Evolutionary conservation across 2,113 vertebrate genomes (phyloP), one percentile per base, ranked within the genome.

Genomic region (Pyxicephalus adspersus): DNA sequence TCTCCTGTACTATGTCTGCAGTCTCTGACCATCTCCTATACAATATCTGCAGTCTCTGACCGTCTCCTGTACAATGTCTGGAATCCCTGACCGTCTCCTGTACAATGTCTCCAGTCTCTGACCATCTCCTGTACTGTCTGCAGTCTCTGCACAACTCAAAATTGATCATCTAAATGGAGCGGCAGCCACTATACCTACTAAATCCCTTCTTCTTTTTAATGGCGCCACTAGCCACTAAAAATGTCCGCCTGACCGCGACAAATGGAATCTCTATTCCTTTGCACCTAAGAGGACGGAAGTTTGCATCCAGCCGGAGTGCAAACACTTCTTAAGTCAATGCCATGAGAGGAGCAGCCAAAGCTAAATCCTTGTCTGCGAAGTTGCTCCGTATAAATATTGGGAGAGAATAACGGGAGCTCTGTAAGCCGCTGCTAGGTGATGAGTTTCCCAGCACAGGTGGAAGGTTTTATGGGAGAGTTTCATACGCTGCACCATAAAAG

Each of bases 171-270:
- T n/a, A n/a, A n/a, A n/a, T n/a, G n/a, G n/a, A n/a, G 7, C 38
- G 15, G 8, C 38, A 45, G 38, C 8, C 38, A 15, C 38, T 9
- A 13, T 45, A 45, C 11, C 38, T 11, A 2, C 11, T 45, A 13
- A 13, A 45, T 2, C 2, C 15, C 15, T 45, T 45, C 2, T 1
- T 45, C 8, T 13, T 45, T 45, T 45, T 45, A 9, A 45, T 45
- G 38, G 8, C 11, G 38, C 38, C 38, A 13, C 38, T 9, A 13
- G 38, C 8, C 15, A 45, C 87, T 89, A 86, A 89, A 91, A 92
- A 89, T 93, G 88, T 89, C 91, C 91, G 91, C 86, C 85, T 45
- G 90, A 80, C 88, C 89, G 86, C 85, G 88, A 85, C 86, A 89
- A 85, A 89, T 90, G 85, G 86, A 88, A 66, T 67, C 82, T 72